phyloP scores from a whole-genome alignment of 2,888 invertebrate genomes.

The Vannuccia rotundouncinata region DNA sequence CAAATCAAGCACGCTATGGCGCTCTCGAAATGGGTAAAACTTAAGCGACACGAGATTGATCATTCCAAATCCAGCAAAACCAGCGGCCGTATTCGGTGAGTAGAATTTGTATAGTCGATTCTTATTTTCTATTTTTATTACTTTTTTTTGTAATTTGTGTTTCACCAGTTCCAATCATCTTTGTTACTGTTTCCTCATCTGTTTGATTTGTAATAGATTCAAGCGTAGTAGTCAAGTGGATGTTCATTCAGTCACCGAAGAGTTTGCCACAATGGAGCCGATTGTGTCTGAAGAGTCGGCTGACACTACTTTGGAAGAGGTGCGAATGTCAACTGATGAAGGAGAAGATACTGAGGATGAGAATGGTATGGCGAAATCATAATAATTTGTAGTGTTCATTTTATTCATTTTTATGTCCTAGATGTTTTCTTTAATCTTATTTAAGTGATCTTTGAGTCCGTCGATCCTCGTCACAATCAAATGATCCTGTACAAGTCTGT shows the following conservation, averaged over 20 bases:
- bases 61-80: constrained; percentile 20
- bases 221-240: neutral
- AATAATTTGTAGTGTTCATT: neutral
- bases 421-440: neutral
- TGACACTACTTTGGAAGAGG: neutral
- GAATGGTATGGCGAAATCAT: neutral
- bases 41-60: constrained; percentile 35
- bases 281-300: neutral
- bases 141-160: too few species aligned
- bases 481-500: constrained; percentile 26
- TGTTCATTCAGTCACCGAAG: neutral
- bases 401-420: neutral
- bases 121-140: too few species aligned
- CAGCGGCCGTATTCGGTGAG: constrained; percentile 7
- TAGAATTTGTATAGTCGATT: constrained; percentile 22
- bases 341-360: neutral
- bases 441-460: neutral
- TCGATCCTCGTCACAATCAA: constrained; percentile 25
- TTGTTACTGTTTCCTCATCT: too few species aligned
- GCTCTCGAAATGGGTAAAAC: constrained; percentile 30
- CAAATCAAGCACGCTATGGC: constrained; percentile 22
- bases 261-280: neutral
- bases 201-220: neutral
- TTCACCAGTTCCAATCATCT: too few species aligned
- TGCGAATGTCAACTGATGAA: neutral